Evolutionary conservation across 2,888 invertebrate species (phyloP).

Genomic region (Leptopilina syphax): DNA sequence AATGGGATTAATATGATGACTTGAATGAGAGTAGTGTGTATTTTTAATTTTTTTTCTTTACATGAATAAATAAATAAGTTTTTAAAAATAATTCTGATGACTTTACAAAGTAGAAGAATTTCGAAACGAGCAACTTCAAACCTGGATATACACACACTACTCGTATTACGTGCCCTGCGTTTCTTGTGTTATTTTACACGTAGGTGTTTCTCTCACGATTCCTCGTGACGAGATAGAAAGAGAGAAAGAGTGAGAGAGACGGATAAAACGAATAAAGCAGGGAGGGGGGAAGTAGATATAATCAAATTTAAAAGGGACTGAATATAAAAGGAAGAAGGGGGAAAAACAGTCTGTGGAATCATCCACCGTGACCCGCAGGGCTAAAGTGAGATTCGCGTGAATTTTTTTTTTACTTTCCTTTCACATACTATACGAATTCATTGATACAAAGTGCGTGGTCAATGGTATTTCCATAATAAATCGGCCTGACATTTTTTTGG

Average conservation of each 20-base stretch:
- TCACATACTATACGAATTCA: slow-evolving; percentile 47
- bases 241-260: slow-evolving; percentile 42
- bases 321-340: slow-evolving; percentile 43
- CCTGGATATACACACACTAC: slow-evolving; percentile 43
- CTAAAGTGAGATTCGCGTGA: slow-evolving; percentile 55
- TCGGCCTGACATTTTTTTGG: not conserved
- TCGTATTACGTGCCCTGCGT: slow-evolving; percentile 46
- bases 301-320: slow-evolving; percentile 49
- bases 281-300: slow-evolving; percentile 54
- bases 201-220: slow-evolving; percentile 50
- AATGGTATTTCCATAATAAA: not conserved
- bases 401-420: slow-evolving; percentile 55
- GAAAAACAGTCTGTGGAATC: slow-evolving; percentile 50
- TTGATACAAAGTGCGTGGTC: slow-evolving; percentile 23
- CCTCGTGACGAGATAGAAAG: slow-evolving; percentile 27
- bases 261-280: slow-evolving; percentile 47
- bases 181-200: slow-evolving; percentile 35
- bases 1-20: too few species aligned
- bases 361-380: slow-evolving; percentile 63
- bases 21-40: too few species aligned
- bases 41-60: not conserved
- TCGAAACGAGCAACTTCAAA: not conserved
- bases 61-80: not conserved
- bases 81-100: slow-evolving; percentile 5
- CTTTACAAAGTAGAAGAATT: not conserved